Base-by-base conservation (phyloP, 2,888 invertebrate genomes). In the Arctia plantaginis region DNA sequence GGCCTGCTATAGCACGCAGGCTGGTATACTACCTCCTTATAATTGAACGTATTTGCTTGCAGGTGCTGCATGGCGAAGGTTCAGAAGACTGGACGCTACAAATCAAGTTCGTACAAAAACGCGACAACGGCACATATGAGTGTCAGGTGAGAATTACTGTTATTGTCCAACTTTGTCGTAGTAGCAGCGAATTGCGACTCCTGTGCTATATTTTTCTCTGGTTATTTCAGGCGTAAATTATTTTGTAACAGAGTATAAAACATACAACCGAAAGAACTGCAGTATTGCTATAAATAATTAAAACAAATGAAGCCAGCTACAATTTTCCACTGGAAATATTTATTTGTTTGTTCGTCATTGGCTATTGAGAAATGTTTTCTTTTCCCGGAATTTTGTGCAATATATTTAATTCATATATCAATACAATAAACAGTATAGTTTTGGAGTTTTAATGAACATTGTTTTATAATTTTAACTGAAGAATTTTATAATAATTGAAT, bases 11-110 rank as follows among this genome's bases (percentile, higher is more conserved):
- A n/a, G n/a, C n/a, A n/a, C n/a, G n/a, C n/a, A n/a, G n/a, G n/a
- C n/a, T n/a, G n/a, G 35, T 35, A 35, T 35, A 35, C 35, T 35
- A 35, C 35, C 3, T 35, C 6, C 6, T 35, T 4, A 41, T 30
- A 39, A 30, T 39, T 66, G n/a, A 47, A 27, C 2, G 30, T 27
- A 68, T 62, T 70, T 70, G 15, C 30, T 65, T 90, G 10, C 91
- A 96, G 95, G 97, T 97, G 82, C 96, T 98, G 80, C 99, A 99
- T 92, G 97, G 98, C 72, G 98, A 99, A 90, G 98, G 98, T 72
- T 98, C 98, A 51, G 98, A 99, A 93, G 98, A 98, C 95, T 99
- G 99, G 99, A 98, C 98, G 71, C 96, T 99, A 85, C 98, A 99
- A 96, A 98, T 99, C 94, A 99, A 99, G 95, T 99, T 98, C 94